These are phyloP conservation scores for Rhagium mordax DNA, from an alignment of 2,888 invertebrate species.

Conservation along the genomic window DNA sequence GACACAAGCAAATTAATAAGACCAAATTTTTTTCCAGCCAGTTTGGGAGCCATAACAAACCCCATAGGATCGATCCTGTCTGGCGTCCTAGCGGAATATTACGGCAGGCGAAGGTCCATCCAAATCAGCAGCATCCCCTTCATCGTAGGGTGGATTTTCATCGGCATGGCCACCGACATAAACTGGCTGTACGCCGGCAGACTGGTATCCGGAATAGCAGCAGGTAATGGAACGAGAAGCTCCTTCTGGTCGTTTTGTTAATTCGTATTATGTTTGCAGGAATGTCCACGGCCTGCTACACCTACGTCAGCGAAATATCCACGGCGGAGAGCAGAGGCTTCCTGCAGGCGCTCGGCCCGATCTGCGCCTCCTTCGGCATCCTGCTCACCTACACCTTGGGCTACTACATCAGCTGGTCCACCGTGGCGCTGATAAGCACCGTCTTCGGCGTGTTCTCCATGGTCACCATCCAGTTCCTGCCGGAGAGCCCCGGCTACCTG, in stretches of 20 bases:
- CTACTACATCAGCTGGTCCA: conserved; percentile 78
- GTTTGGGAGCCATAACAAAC: conserved; percentile 81
- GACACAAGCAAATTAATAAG: no score
- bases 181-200: conserved; percentile 78
- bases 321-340: conserved; percentile 79
- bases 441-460: conserved; percentile 73
- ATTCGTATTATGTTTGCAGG: conserved; percentile 69
- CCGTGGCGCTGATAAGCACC: conserved; percentile 77
- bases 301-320: conserved; percentile 80
- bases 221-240: no score
- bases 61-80: conserved; percentile 80
- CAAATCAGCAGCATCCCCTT: conserved; percentile 80
- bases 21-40: conserved; percentile 72
- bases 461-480: conserved; percentile 76
- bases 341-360: conserved; percentile 80
- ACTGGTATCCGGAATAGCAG: conserved; percentile 80
- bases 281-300: conserved; percentile 80
- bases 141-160: conserved; percentile 79
- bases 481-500: conserved; percentile 81
- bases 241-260: neutral
- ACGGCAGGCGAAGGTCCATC: conserved; percentile 77
- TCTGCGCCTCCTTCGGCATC: conserved; percentile 81
- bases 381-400: conserved; percentile 80
- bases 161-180: conserved; percentile 77
- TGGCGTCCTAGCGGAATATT: conserved; percentile 78